These are phyloP conservation scores for Hydropsyche betteni DNA, from an alignment of 2,888 invertebrate genomes.

Conservation along the genomic window DNA sequence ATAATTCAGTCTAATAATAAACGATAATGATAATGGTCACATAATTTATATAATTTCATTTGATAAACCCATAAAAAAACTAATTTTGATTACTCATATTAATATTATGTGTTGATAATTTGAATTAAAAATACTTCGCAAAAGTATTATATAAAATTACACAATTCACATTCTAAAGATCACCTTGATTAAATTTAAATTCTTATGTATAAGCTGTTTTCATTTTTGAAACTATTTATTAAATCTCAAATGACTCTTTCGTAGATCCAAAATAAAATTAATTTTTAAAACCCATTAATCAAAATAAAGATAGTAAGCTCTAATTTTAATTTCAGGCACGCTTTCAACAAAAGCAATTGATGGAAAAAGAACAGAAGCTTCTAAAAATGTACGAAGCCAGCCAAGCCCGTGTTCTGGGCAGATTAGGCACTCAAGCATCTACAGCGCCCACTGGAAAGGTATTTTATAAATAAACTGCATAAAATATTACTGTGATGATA, in stretches of 20 bases:
- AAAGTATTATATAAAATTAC: too few relatives aligned
- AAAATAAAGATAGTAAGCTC: too few relatives aligned
- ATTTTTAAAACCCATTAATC: neutral
- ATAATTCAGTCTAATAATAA: too few relatives aligned
- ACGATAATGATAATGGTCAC: too few relatives aligned
- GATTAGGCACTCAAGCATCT: constrained; percentile 57
- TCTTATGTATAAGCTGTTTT: too few relatives aligned
- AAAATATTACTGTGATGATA: neutral
- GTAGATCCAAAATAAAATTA: neutral
- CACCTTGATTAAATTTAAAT: too few relatives aligned
- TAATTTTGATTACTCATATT: too few relatives aligned
- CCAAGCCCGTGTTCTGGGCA: constrained; percentile 72
- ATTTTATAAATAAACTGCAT: neutral
- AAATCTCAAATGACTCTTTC: neutral
- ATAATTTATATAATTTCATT: too few relatives aligned
- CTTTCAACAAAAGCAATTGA: constrained; percentile 83
- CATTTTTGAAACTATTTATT: neutral
- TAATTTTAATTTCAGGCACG: constrained; percentile 70
- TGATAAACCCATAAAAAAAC: too few relatives aligned
- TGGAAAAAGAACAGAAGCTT: constrained; percentile 82
- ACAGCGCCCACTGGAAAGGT: constrained; percentile 28
- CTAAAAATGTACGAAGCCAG: constrained; percentile 75
- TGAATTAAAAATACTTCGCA: too few relatives aligned
- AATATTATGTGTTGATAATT: too few relatives aligned
- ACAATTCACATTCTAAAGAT: too few relatives aligned